Conservation (phyloP, 2,113 vertebrate species). For the Sceloporus tristichus region DNA sequence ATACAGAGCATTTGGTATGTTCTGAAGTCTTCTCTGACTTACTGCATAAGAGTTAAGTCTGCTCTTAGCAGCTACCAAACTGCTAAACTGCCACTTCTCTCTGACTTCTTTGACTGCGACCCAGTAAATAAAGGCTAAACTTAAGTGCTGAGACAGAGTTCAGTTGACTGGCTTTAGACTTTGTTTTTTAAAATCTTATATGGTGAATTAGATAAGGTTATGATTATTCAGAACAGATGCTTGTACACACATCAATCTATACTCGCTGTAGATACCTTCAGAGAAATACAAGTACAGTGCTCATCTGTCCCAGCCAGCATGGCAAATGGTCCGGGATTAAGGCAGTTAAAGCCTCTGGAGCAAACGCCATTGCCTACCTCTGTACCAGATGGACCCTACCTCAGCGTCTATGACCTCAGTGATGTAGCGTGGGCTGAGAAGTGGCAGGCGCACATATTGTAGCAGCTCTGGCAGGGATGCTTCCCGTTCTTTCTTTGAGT, state of each 20-base stretch:
- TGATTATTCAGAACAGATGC: neutral
- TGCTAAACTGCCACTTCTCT: too few species aligned
- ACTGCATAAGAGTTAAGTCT: too few species aligned
- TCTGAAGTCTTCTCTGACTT: too few species aligned
- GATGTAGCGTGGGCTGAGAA: constrained; percentile 97
- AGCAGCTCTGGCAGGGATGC: constrained; percentile 91
- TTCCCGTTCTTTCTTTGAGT: constrained; percentile 91
- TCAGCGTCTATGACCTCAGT: constrained; percentile 97
- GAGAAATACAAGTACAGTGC: neutral
- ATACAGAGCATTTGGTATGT: too few species aligned
- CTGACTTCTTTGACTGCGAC: too few species aligned
- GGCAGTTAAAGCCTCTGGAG: too few species aligned
- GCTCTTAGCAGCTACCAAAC: too few species aligned
- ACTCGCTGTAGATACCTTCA: neutral
- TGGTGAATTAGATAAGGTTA: neutral
- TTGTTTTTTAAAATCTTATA: too few species aligned
- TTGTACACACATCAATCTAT: neutral
- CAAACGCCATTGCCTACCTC: neutral
- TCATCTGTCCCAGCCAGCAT: too few species aligned
- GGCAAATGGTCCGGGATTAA: neutral
- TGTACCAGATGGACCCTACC: constrained; percentile 73
- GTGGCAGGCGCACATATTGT: constrained; percentile 95
- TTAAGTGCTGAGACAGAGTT: too few species aligned
- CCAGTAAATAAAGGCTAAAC: neutral
- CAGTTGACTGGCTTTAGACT: too few species aligned